phyloP scores from a whole-genome alignment of 2,797 vertebrate species.

The Pipistrellus nathusii region DNA sequence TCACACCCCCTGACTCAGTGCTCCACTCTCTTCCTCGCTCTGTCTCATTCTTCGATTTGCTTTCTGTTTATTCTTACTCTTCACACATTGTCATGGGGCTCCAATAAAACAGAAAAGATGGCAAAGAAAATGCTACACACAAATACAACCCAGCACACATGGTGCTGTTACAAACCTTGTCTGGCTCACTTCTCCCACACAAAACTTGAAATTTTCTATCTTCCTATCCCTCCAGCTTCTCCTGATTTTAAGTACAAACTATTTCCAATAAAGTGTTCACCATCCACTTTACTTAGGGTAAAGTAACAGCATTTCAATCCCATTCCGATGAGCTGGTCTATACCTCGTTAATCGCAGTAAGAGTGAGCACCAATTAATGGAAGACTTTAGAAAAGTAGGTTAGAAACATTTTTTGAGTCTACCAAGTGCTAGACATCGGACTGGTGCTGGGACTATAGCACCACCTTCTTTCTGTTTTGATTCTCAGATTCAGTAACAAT shows the following conservation, averaged over 20 bases:
- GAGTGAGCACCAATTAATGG: not conserved
- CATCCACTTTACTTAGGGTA: slow-evolving; percentile 21
- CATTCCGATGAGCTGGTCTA: not conserved
- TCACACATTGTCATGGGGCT: not conserved
- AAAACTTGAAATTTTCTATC: not conserved
- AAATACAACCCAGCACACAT: not conserved
- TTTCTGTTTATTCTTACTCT: slow-evolving; percentile 6
- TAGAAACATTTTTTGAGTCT: not conserved
- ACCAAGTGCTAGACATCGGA: not conserved
- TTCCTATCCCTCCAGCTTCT: slow-evolving; percentile 15
- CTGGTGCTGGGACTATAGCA: not conserved
- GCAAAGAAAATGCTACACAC: not conserved
- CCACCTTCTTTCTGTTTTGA: not conserved
- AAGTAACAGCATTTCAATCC: not conserved
- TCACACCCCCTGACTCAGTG: fast-evolving
- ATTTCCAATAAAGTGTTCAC: not conserved
- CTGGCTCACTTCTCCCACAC: not conserved
- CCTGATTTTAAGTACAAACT: slow-evolving; percentile 48
- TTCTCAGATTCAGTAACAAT: not conserved
- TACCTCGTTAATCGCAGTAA: not conserved
- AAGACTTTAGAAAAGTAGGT: not conserved
- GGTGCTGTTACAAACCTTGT: not conserved
- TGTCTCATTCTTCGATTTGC: not conserved
- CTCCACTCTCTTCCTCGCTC: not conserved
- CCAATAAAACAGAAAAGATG: not conserved